These are phyloP conservation scores for Drosophila suboccidentalis DNA, from an alignment of 2,888 invertebrate species.

Conservation along the genomic window DNA sequence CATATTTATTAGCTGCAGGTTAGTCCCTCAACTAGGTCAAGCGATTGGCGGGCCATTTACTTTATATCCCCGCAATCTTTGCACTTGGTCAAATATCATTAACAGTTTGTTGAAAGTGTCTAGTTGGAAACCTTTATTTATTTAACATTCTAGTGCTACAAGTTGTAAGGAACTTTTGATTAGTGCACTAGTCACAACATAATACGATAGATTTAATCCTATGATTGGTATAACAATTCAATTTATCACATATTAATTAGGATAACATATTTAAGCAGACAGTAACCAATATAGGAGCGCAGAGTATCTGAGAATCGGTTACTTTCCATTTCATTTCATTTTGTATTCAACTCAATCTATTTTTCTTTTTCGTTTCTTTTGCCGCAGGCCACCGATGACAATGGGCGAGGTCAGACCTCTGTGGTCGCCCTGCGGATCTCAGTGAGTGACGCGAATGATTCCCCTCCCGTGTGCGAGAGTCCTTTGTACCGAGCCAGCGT, in stretches of 20 bases:
- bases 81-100: no score
- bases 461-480: slow-evolving; percentile 93
- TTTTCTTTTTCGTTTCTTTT: neutral
- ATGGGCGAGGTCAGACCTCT: slow-evolving; percentile 92
- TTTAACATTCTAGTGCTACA: no score
- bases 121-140: no score
- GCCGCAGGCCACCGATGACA: slow-evolving; percentile 92
- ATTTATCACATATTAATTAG: no score
- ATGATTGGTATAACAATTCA: no score
- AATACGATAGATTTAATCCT: no score
- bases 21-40: slow-evolving; percentile 6
- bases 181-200: no score
- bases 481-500: slow-evolving; percentile 92
- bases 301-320: slow-evolving; percentile 9
- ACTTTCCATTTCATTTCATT: neutral
- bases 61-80: neutral
- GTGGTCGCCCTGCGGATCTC: slow-evolving; percentile 93
- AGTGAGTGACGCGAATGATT: slow-evolving; percentile 95
- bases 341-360: neutral
- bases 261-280: neutral
- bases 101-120: no score
- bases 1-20: slow-evolving; percentile 16
- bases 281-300: neutral
- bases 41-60: neutral
- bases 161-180: no score